phyloP scores from a whole-genome alignment of 2,888 invertebrate species.

The Caenorhabditis doughertyi region DNA sequence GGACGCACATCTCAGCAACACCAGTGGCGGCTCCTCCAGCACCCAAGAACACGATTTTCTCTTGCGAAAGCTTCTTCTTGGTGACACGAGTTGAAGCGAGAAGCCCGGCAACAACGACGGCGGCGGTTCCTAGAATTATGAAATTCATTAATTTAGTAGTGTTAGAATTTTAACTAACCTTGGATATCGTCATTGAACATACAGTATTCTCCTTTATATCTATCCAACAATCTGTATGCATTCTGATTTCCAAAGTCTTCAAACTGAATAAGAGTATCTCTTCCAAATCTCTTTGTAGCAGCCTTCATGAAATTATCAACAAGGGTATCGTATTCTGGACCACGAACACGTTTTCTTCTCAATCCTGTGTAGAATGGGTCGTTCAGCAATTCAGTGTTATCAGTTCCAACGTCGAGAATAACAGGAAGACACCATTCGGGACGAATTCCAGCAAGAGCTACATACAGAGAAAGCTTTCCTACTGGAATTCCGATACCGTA shows the following conservation, averaged over 20 bases:
- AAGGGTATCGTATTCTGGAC: constrained; percentile 92
- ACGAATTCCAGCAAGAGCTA: constrained; percentile 94
- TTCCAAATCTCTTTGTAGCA: constrained; percentile 83
- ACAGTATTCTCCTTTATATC: constrained; percentile 92
- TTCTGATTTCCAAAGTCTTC: constrained; percentile 99
- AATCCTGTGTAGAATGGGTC: constrained; percentile 97
- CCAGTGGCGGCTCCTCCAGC: constrained; percentile 97
- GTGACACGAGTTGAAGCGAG: constrained; percentile 92
- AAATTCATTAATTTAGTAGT: neutral
- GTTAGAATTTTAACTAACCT: constrained; percentile 85
- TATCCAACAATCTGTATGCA: constrained; percentile 93
- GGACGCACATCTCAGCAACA: constrained; percentile 93
- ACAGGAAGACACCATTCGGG: constrained; percentile 96
- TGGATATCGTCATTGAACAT: constrained; percentile 99
- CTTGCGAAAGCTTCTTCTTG: constrained; percentile 89
- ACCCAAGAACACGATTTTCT: constrained; percentile 94
- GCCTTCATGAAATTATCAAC: constrained; percentile 95
- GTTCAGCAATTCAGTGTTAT: constrained; percentile 87
- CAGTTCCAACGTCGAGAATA: constrained; percentile 88
- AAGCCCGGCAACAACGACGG: constrained; percentile 95
- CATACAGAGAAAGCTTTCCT: constrained; percentile 96
- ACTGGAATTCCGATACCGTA: constrained; percentile 97
- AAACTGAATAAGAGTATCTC: constrained; percentile 88
- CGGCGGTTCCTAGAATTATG: constrained; percentile 87
- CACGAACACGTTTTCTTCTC: constrained; percentile 90